Evolutionary conservation across 2,888 invertebrate genomes (phyloP).

Genomic region (Cheilosia vernalis): DNA sequence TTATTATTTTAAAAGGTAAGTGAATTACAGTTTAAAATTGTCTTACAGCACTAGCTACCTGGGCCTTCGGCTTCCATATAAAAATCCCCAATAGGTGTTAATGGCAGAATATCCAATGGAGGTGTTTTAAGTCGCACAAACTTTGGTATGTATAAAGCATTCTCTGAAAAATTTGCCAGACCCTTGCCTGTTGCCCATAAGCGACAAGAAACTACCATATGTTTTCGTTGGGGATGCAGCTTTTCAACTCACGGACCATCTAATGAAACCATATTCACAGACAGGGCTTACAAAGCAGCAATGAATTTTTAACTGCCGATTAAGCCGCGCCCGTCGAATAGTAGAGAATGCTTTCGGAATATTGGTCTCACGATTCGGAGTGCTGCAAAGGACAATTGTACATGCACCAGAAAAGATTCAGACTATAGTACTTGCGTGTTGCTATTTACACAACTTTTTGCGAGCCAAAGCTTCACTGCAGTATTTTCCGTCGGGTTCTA

Average conservation of each 20-base stretch:
- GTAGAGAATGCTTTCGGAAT: slow-evolving; percentile 38
- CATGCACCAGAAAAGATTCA: slow-evolving; percentile 62
- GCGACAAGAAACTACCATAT: slow-evolving; percentile 22
- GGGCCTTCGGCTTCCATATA: slow-evolving; percentile 41
- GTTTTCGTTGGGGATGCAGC: slow-evolving; percentile 39
- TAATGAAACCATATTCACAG: slow-evolving; percentile 36
- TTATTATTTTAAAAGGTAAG: no score
- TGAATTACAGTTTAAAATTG: no score
- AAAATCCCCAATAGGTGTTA: neutral
- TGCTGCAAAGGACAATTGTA: slow-evolving; percentile 76
- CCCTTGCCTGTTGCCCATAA: neutral
- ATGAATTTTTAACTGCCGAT: slow-evolving; percentile 60
- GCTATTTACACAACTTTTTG: slow-evolving; percentile 75
- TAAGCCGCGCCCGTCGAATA: slow-evolving; percentile 68
- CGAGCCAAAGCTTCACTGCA: slow-evolving; percentile 35
- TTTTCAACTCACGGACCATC: slow-evolving; percentile 40
- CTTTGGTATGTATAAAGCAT: slow-evolving; percentile 26
- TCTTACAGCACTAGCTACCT: no score
- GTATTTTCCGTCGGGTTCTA: slow-evolving; percentile 57
- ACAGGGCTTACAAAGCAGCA: no score
- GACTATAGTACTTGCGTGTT: slow-evolving; percentile 47
- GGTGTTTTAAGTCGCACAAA: slow-evolving; percentile 19
- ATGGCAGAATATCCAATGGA: slow-evolving; percentile 37
- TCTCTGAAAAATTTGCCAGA: slow-evolving; percentile 36
- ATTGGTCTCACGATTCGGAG: no score